Evolutionary conservation across 2,113 vertebrate species (phyloP).

Genomic region (Percopsis transmontana): DNA sequence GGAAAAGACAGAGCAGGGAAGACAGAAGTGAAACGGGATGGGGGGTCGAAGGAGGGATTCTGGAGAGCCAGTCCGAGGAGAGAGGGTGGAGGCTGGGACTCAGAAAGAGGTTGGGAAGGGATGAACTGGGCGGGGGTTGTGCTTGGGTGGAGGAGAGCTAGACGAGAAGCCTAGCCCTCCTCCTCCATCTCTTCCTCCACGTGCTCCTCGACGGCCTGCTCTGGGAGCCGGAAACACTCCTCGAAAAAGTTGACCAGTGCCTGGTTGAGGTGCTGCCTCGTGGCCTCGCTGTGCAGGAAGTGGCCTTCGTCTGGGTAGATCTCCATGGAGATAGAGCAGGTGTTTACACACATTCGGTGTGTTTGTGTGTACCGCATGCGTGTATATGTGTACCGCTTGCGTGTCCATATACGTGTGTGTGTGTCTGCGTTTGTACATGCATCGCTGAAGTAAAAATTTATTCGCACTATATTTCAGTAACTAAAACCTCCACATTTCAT

Average conservation of each 20-base stretch:
- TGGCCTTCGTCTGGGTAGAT: constrained; percentile 96
- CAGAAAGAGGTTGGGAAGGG: constrained; percentile 1
- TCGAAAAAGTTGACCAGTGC: constrained; percentile 91
- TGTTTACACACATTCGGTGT: background rate
- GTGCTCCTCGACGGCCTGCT: constrained; percentile 77
- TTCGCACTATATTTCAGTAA: too few species aligned
- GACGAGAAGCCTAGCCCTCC: constrained; percentile 82
- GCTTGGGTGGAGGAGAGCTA: background rate
- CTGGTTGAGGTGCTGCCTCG: constrained; percentile 87
- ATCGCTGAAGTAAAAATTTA: background rate
- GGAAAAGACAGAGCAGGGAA: constrained; percentile 24
- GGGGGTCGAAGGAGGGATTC: constrained; percentile 61
- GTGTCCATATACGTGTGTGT: background rate
- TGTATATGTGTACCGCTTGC: background rate
- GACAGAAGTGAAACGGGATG: constrained; percentile 22
- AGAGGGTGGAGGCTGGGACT: constrained; percentile 2
- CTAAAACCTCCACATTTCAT: too few species aligned
- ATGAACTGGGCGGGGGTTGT: background rate
- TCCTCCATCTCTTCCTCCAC: constrained; percentile 91
- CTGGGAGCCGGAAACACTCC: constrained; percentile 90
- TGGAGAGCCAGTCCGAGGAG: constrained; percentile 31
- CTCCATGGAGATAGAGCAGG: constrained; percentile 66
- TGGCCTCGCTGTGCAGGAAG: constrained; percentile 81
- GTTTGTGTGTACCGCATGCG: background rate
- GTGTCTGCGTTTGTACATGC: background rate